phyloP scores from a whole-genome alignment of 1,140 invertebrate species.

The Drosophila pseudoobscura region DNA sequence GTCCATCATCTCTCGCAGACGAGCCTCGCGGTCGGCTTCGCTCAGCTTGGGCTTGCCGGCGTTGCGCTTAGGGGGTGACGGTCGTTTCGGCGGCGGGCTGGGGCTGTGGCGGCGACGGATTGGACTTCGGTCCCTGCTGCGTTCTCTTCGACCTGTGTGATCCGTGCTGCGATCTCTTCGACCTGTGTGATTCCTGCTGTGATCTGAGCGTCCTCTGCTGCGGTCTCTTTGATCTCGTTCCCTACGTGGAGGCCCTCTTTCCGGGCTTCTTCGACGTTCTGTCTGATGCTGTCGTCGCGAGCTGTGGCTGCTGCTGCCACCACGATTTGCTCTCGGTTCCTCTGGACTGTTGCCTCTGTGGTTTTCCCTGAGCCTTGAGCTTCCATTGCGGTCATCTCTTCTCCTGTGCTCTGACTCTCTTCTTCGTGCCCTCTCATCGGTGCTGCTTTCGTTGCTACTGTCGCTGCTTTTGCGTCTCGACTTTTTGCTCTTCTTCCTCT shows the following conservation, averaged over 20 bases:
- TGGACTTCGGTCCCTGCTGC: constrained; percentile 23
- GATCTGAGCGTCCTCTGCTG: not conserved
- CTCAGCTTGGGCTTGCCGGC: constrained; percentile 64
- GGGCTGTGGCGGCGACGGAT: not conserved
- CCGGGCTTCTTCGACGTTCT: not conserved
- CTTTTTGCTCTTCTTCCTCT: constrained; percentile 45
- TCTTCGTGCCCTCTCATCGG: constrained; percentile 4
- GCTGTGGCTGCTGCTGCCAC: constrained; percentile 29
- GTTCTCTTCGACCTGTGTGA: constrained; percentile 42
- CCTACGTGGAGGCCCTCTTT: constrained; percentile 1
- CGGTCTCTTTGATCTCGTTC: constrained; percentile 9
- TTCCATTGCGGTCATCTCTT: constrained; percentile 1
- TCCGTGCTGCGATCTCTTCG: constrained; percentile 49
- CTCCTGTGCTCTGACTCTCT: not conserved
- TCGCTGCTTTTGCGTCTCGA: constrained; percentile 27
- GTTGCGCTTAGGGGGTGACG: not conserved
- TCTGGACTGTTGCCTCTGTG: constrained; percentile 23
- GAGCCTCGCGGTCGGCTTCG: constrained; percentile 88
- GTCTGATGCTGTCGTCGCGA: constrained; percentile 5
- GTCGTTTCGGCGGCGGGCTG: constrained; percentile 4
- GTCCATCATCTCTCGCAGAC: constrained; percentile 91
- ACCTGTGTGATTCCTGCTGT: constrained; percentile 5
- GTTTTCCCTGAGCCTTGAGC: not conserved
- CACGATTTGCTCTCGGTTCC: not conserved
- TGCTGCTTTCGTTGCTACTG: constrained; percentile 27